These are phyloP conservation scores for Acomys russatus DNA, from an alignment of 2,797 vertebrate species.

Conservation along the genomic window DNA sequence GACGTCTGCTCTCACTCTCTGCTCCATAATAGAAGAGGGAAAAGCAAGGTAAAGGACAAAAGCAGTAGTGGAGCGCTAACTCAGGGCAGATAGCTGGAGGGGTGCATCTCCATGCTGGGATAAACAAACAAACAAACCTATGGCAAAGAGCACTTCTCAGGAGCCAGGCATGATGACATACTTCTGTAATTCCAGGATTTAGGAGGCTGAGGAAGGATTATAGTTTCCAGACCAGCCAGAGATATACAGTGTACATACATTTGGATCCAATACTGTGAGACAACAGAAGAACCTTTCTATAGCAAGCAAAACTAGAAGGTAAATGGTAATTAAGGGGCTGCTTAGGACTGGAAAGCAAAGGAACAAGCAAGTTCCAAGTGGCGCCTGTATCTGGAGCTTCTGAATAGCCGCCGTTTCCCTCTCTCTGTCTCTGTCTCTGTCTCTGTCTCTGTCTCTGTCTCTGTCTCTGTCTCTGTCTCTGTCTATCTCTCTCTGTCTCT, in stretches of 20 bases:
- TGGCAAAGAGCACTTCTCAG: neutral
- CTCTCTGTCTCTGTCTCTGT: neutral
- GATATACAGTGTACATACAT: neutral
- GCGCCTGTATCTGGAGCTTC: neutral
- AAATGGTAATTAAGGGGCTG: neutral
- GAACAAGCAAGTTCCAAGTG: neutral
- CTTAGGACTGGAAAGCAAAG: neutral
- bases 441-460: too few relatives aligned
- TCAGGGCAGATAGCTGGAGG: neutral
- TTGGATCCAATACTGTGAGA: neutral
- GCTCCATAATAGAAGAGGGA: neutral
- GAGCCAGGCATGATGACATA: neutral
- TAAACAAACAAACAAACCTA: constrained; percentile 5
- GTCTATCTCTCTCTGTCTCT: too few relatives aligned
- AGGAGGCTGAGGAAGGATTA: neutral
- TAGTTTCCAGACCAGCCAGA: neutral
- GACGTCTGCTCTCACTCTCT: constrained; percentile 6
- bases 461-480: too few relatives aligned
- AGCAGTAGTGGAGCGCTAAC: neutral
- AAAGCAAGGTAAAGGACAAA: neutral
- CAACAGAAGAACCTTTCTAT: neutral
- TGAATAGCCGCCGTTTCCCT: neutral
- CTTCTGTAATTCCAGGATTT: neutral
- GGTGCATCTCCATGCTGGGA: neutral
- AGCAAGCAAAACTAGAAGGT: neutral